A percentile compares a stretch with the other conserved stretches of the same genome.
Conservation (phyloP, 2,797 vertebrate species). For the Oreochromis grahami region DNA sequence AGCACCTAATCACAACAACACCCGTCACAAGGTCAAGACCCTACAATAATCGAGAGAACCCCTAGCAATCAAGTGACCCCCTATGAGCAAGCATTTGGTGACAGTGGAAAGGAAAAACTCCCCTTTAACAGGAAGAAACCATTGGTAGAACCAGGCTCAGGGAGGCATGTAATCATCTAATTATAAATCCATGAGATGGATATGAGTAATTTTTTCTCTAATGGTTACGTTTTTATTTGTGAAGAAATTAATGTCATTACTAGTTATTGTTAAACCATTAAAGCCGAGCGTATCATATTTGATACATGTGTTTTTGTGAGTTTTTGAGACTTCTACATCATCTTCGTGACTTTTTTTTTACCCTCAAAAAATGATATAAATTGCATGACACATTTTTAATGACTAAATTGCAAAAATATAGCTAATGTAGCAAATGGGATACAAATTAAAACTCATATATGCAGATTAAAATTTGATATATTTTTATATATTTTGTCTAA, state of each 20-base stretch:
- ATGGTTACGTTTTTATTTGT: neutral
- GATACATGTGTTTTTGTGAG: too few species aligned
- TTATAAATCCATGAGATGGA: neutral
- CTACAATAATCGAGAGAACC: neutral
- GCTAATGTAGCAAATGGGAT: too few species aligned
- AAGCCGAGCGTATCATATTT: neutral
- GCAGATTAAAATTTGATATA: too few species aligned
- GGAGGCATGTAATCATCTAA: neutral
- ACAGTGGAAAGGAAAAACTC: neutral
- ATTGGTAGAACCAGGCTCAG: neutral
- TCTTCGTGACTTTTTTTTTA: too few species aligned
- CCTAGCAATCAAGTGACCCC: neutral
- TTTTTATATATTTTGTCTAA: too few species aligned
- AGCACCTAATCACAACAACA: neutral
- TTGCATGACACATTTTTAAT: too few species aligned
- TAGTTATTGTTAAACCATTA: neutral
- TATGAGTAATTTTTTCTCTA: neutral
- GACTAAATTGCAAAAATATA: too few species aligned
- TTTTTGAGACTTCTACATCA: too few species aligned
- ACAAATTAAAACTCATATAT: too few species aligned
- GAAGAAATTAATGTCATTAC: neutral
- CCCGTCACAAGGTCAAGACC: neutral
- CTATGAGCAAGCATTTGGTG: neutral
- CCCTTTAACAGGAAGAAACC: neutral
- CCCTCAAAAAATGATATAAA: too few species aligned